Conservation (phyloP, 2,797 vertebrate species). For the Pitangus sulphuratus region DNA sequence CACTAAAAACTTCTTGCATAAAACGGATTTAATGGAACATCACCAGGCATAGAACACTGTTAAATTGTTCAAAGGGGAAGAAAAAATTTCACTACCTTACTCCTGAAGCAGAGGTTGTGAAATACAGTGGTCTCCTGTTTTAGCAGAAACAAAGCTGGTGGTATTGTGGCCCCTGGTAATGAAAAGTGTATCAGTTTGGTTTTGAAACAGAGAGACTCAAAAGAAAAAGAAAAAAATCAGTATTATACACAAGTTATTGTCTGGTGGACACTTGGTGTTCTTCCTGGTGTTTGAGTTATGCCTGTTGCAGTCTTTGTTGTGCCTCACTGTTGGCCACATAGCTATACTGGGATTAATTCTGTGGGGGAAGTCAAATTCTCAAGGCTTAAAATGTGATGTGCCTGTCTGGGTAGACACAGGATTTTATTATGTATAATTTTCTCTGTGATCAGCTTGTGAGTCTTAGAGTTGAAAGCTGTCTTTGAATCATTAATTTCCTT, state of each 20-base stretch:
- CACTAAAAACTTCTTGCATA: neutral
- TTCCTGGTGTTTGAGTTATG: neutral
- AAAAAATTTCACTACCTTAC: neutral
- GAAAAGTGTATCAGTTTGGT: neutral
- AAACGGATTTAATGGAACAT: neutral
- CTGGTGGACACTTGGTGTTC: neutral
- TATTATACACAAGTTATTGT: neutral
- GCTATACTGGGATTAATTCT: fast-evolving
- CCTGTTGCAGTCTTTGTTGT: neutral
- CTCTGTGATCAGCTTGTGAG: neutral
- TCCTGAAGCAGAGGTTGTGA: neutral
- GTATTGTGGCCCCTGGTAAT: neutral
- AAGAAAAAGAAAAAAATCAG: neutral
- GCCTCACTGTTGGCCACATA: neutral
- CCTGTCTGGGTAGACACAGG: neutral
- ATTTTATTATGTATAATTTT: neutral
- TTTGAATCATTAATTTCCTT: neutral
- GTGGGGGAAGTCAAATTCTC: neutral
- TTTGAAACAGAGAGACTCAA: neutral
- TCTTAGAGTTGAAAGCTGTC: neutral
- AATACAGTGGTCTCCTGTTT: neutral
- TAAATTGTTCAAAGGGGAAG: neutral
- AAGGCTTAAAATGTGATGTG: neutral
- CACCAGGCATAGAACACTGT: neutral
- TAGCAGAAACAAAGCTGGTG: neutral